Conservation (phyloP, 2,797 vertebrate species). For the Ceryle rudis region DNA sequence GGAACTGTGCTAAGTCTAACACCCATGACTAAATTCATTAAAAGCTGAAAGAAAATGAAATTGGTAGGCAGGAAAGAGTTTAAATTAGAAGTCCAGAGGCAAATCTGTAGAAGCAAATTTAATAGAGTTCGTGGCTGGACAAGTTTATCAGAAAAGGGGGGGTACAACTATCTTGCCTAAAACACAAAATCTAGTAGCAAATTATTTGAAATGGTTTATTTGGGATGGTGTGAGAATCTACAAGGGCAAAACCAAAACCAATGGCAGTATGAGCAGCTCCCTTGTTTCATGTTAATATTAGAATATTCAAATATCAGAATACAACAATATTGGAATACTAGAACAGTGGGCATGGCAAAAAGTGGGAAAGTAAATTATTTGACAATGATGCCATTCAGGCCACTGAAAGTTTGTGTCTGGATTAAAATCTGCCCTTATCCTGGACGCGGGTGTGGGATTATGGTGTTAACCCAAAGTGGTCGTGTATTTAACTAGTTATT, state of each 20-base stretch:
- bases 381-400: not conserved
- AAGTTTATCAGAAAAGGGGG: not conserved
- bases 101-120: not conserved
- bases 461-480: not conserved
- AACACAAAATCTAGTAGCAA: not conserved
- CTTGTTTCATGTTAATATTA: not conserved
- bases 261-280: not conserved
- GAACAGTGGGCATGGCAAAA: not conserved
- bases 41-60: not conserved
- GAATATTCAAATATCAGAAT: not conserved
- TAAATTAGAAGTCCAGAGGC: not conserved
- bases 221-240: not conserved
- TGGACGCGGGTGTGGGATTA: not conserved
- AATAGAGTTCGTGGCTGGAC: not conserved
- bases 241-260: not conserved
- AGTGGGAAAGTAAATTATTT: not conserved
- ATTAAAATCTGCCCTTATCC: not conserved
- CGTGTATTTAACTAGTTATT: not conserved
- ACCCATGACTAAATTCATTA: not conserved
- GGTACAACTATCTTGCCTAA: not conserved
- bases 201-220: not conserved
- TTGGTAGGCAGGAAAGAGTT: not conserved
- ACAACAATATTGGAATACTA: not conserved
- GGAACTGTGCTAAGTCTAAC: not conserved
- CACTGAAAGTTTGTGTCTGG: not conserved